phyloP scores from a whole-genome alignment of 1,140 invertebrate genomes.

The Plutomurus gul region DNA sequence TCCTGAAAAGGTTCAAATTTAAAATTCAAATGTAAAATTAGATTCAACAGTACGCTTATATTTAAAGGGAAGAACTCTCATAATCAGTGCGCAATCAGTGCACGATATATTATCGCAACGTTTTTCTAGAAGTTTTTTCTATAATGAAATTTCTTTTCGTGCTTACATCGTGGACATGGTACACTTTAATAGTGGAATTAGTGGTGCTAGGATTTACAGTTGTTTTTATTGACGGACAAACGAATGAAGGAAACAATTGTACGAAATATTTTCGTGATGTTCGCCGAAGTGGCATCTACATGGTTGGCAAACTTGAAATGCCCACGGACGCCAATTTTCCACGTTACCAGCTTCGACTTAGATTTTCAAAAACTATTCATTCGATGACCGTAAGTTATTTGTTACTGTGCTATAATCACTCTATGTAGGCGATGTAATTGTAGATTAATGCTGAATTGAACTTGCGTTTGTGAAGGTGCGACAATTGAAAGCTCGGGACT shows the following conservation, averaged over 20 bases:
- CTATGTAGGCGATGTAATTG: not conserved
- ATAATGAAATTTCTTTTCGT: too few relatives aligned
- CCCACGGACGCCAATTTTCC: not conserved
- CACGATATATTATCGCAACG: too few relatives aligned
- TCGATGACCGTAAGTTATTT: not conserved
- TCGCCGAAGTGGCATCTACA: not conserved
- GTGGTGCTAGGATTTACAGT: too few relatives aligned
- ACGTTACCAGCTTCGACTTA: not conserved
- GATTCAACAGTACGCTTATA: too few relatives aligned
- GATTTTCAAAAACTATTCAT: not conserved
- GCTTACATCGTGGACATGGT: too few relatives aligned
- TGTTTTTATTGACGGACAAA: not conserved
- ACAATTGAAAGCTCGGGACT: not conserved
- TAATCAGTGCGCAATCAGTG: too few relatives aligned
- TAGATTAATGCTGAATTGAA: not conserved
- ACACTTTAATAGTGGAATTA: too few relatives aligned
- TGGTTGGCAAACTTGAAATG: not conserved
- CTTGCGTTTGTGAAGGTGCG: not conserved
- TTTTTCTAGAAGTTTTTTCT: too few relatives aligned
- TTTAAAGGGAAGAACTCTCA: too few relatives aligned
- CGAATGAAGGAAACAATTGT: not conserved
- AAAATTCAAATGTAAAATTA: too few relatives aligned
- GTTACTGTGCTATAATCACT: not conserved
- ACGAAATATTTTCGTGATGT: not conserved
- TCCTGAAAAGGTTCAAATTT: too few relatives aligned